Conservation (phyloP, 2,888 invertebrate genomes). For the Rotaria macrura region DNA sequence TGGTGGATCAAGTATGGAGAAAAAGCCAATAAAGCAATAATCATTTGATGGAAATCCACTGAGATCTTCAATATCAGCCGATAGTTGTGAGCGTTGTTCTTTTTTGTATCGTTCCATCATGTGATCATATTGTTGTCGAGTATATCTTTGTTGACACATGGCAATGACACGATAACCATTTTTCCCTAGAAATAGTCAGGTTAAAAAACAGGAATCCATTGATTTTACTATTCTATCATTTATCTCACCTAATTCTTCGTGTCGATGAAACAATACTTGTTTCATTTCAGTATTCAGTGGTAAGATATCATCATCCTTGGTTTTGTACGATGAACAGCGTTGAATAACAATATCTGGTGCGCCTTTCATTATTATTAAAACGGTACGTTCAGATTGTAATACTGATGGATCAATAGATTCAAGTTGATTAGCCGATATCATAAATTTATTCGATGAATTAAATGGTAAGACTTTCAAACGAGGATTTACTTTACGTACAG, state of each 20-base stretch:
- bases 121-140: background rate
- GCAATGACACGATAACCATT: background rate
- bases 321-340: slow-evolving; percentile 17
- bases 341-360: slow-evolving; percentile 26
- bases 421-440: slow-evolving; percentile 8
- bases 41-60: background rate
- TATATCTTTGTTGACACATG: background rate
- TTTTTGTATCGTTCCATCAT: background rate
- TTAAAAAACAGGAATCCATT: too few species aligned
- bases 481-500: background rate
- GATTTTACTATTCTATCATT: too few species aligned
- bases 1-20: slow-evolving; percentile 24
- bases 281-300: background rate
- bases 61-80: background rate
- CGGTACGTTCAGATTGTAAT: background rate
- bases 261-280: slow-evolving; percentile 20
- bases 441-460: slow-evolving; percentile 27
- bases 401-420: background rate
- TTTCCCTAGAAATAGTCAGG: background rate
- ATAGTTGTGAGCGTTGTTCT: background rate
- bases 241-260: slow-evolving; percentile 17
- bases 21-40: slow-evolving; percentile 28
- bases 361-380: slow-evolving; percentile 26
- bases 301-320: slow-evolving; percentile 16
- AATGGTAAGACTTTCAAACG: slow-evolving; percentile 15